Conservation (phyloP, 2,797 vertebrate species). For the Sylvia borin region DNA sequence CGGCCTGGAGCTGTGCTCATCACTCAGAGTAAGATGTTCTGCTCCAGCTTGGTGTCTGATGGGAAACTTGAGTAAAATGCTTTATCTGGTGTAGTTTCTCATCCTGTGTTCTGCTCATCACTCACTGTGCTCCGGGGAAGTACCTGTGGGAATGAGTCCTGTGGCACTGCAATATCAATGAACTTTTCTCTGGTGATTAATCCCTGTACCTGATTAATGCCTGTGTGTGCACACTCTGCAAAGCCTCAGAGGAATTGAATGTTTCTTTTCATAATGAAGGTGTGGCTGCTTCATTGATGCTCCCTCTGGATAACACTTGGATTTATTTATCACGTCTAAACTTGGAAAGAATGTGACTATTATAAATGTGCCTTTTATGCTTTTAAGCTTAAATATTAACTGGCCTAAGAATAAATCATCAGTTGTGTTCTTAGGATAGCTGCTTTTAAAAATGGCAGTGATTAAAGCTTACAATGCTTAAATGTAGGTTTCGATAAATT, state of each 20-base stretch:
- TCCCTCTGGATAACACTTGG: not conserved
- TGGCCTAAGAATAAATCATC: not conserved
- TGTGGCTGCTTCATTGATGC: not conserved
- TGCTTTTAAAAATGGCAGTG: not conserved
- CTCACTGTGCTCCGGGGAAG: not conserved
- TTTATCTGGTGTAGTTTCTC: not conserved
- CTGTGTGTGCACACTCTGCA: not conserved
- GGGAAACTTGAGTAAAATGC: not conserved
- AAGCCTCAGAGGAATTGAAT: not conserved
- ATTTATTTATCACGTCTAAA: conserved; percentile 20
- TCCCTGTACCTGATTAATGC: not conserved
- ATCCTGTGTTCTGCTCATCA: not conserved
- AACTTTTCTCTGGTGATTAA: not conserved
- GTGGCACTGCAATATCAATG: not conserved
- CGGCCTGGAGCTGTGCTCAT: not conserved
- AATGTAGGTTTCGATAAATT: conserved; percentile 32
- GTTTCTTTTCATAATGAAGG: not conserved
- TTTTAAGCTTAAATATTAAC: conserved; percentile 38
- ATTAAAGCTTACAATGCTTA: not conserved
- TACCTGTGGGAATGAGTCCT: not conserved
- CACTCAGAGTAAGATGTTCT: not conserved
- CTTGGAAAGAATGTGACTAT: not conserved
- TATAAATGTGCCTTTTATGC: not conserved
- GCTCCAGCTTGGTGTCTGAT: not conserved
- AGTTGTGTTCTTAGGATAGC: not conserved